A percentile compares a stretch with the other conserved stretches of the same genome.
These are phyloP conservation scores for Andrena dorsata DNA, from an alignment of 2,888 invertebrate species.

Conservation along the genomic window DNA sequence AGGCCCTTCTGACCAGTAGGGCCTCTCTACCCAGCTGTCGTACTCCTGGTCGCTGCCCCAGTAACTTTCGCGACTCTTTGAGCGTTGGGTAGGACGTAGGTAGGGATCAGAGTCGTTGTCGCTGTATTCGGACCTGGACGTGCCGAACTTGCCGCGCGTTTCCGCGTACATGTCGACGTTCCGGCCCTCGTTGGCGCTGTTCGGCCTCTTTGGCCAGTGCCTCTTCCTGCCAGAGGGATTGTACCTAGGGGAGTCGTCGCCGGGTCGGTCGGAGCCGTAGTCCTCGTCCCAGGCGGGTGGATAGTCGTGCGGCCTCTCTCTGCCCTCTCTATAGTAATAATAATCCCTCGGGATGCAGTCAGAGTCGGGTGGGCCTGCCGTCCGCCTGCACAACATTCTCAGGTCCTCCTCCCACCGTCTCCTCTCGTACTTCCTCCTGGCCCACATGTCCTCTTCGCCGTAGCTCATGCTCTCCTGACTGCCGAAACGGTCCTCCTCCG, in stretches of 20 bases:
- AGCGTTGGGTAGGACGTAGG: conserved; percentile 80
- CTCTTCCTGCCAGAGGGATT: conserved; percentile 73
- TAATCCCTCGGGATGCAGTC: conserved; percentile 85
- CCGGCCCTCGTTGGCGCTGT: conserved; percentile 83
- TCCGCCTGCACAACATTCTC: conserved; percentile 82
- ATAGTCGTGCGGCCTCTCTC: conserved; percentile 78
- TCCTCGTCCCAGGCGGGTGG: conserved; percentile 80
- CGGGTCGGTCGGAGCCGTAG: conserved; percentile 77
- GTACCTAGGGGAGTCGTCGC: conserved; percentile 81
- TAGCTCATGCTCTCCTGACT: conserved; percentile 85
- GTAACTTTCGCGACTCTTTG: conserved; percentile 82
- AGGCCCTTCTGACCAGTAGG: conserved; percentile 82
- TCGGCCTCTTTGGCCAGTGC: conserved; percentile 83
- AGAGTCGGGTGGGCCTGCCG: conserved; percentile 84
- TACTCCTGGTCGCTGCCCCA: conserved; percentile 84
- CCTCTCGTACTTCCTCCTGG: conserved; percentile 80
- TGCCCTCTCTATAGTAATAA: conserved; percentile 79
- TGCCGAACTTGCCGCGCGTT: conserved; percentile 78
- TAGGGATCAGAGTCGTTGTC: conserved; percentile 83
- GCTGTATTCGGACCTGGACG: conserved; percentile 83
- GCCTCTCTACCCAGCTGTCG: conserved; percentile 81
- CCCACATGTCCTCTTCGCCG: conserved; percentile 84
- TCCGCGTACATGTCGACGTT: conserved; percentile 80
- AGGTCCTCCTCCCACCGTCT: conserved; percentile 85
- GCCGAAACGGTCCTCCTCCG: conserved; percentile 82